A percentile compares a stretch with the other conserved stretches of the same genome.
These are phyloP conservation scores for Podilymbus podiceps DNA, from an alignment of 2,113 vertebrate genomes.

Conservation along the genomic window DNA sequence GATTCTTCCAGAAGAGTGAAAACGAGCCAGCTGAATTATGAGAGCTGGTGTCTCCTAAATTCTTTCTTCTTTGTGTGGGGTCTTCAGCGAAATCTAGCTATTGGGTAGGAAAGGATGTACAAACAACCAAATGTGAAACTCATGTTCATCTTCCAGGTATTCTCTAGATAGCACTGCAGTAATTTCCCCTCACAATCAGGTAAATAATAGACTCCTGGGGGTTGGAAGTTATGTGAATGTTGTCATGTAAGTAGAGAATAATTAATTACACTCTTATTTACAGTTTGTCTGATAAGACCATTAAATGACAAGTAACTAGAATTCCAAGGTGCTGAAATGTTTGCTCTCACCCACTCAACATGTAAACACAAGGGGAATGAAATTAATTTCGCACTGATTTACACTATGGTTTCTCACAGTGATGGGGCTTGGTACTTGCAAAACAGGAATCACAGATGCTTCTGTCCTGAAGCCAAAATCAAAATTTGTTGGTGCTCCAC, in stretches of 20 bases:
- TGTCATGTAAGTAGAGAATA: slow-evolving; percentile 68
- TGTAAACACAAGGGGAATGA: slow-evolving; percentile 26
- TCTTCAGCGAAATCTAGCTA: not conserved
- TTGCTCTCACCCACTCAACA: slow-evolving; percentile 55
- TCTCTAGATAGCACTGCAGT: slow-evolving; percentile 15
- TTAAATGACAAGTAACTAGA: slow-evolving; percentile 60
- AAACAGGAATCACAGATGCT: not conserved
- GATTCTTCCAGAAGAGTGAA: not conserved
- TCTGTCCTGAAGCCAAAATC: not conserved
- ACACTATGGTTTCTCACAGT: not conserved
- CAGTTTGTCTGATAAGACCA: slow-evolving; percentile 69
- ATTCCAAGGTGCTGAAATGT: slow-evolving; percentile 46
- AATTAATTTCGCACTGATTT: not conserved
- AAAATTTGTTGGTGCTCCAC: not conserved
- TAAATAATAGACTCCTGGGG: slow-evolving; percentile 11
- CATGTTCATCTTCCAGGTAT: slow-evolving; percentile 5
- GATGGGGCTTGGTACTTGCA: not conserved
- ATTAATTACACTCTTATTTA: slow-evolving; percentile 76
- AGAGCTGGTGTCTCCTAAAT: not conserved
- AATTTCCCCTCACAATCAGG: slow-evolving; percentile 43
- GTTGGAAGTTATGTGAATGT: slow-evolving; percentile 46
- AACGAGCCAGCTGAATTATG: not conserved
- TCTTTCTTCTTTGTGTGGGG: not conserved
- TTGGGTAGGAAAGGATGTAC: not conserved
- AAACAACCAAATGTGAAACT: not conserved